Evolutionary conservation across 1,140 invertebrate species (phyloP), one percentile per base, ranked within the genome.

Genomic region (silkworm (Bombyx mori)): DNA sequence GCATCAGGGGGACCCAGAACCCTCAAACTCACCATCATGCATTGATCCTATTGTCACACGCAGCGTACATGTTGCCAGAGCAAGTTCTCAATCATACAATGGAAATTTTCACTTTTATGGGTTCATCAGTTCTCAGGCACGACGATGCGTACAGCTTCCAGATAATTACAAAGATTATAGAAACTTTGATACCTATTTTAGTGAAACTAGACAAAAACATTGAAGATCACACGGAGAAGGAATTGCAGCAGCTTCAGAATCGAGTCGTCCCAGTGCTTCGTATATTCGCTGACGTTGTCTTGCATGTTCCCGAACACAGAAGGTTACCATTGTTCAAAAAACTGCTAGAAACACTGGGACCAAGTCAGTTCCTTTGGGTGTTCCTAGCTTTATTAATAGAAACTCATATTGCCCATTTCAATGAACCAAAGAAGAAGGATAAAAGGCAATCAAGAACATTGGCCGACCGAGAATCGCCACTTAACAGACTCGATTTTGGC

Each of bases 91-190:
- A 96, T 73, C 95, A 97, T 69, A 94, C 98, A 1, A 97, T 98
- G 92, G 93, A 95, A 42, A 95, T 99, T 63, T 99, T 99, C 76
- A 98, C 97, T 0, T 99, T 98, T 71, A 97, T 99, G 91, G 97
- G 97, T 8, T 94, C 93, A 5, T 96, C 95, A 1, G 92, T 98
- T 22, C 80, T 98, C 0, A 89, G 96, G 12, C 96, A 97, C 66
- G 97, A 99, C 77, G 96, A 98, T 77, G 92, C 94, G 0, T 98
- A 98, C 77, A 98, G 96, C 68, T 96, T 98, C 74, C 95, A 98
- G 82, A 94, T 98, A 7, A 97, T 98, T 52, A 91, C 91, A 1
- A 95, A 95, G 82, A 97, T 97, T 10, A 92, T 98, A 42, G 94
- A 97, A 69, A 96, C 93, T 0, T 91, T 99, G 22, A 92, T 99